Percentiles rank a stretch among this genome's conserved stretches.
These are phyloP conservation scores for Colistium nudipinnis DNA, from an alignment of 2,113 vertebrate genomes.

Conservation along the genomic window DNA sequence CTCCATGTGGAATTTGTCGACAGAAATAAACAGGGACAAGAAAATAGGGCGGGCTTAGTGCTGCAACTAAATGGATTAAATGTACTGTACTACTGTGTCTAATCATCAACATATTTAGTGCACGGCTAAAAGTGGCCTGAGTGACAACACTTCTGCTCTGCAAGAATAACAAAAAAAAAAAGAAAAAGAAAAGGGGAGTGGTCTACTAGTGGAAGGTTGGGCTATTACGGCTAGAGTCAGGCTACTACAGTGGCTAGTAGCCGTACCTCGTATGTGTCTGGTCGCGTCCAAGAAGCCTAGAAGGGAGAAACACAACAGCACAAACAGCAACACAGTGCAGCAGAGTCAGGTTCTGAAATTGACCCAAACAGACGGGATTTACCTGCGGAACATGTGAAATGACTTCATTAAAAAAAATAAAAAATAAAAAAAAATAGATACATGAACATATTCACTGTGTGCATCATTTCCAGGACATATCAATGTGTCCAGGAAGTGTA, in stretches of 20 bases:
- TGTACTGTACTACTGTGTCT: constrained; percentile 46
- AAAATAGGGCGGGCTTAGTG: constrained; percentile 47
- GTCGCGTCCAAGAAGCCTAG: constrained; percentile 99
- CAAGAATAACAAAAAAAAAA: not conserved
- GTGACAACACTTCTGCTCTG: constrained; percentile 67
- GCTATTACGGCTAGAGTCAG: constrained; percentile 68
- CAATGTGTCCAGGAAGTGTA: too few species aligned
- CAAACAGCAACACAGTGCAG: constrained; percentile 73
- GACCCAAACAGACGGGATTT: constrained; percentile 15
- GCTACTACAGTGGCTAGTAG: constrained; percentile 88
- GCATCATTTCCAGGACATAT: not conserved
- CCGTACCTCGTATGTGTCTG: constrained; percentile 98
- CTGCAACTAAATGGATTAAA: constrained; percentile 68
- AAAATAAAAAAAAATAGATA: too few species aligned
- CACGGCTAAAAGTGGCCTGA: constrained; percentile 24
- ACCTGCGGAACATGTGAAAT: constrained; percentile 17
- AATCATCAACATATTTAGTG: constrained; percentile 48
- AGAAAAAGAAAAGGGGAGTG: not conserved
- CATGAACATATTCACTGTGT: not conserved
- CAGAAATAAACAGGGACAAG: constrained; percentile 35
- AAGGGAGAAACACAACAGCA: constrained; percentile 88
- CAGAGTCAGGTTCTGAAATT: constrained; percentile 60
- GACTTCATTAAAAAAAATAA: not conserved
- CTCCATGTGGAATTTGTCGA: constrained; percentile 1
- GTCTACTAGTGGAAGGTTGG: constrained; percentile 61